Evolutionary conservation across 2,797 vertebrate genomes (phyloP), one percentile per base, ranked within the genome.

Genomic region (Ispidina picta): DNA sequence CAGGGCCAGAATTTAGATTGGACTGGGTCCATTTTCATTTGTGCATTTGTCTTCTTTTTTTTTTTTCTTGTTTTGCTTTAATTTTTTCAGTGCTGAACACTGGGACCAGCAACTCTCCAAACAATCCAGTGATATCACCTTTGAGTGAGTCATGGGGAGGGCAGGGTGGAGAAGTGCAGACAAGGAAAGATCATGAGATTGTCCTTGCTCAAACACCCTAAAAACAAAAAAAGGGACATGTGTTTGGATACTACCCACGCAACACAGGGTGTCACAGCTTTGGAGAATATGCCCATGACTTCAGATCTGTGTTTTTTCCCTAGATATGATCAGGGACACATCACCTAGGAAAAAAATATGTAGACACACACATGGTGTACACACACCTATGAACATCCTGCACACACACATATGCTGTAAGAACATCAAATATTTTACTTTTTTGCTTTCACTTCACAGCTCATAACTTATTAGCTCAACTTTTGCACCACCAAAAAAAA

Each of bases 41-140:
- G 43, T 83, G 65, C 83, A 66, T 84, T 94, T 85, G 55, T 77
- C 85, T 54, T 79, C 68, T 56, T 46, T 18, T 55, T 88, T 89
- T 39, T 79, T 71, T 56, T 46, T 18, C 59, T 88, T 90, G 77
- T 76, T 88, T 90, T 94, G 60, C 54, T 85, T 70, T 39, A 37
- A 28, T 59, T 86, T 93, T 74, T 48, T 54, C 66, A 72, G 70
- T 0, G 0, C 64, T 79, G 74, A 83, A 60, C 25, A 1, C 62
- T 71, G 74, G 46, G 66, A 58, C 89, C 75, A 90, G 51, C 77
- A 91, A 35, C 51, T 75, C 69, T 74, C 37, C 8, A 11, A 92
- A 89, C 87, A 91, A 74, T n/a, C 62, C 71, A 71, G 84, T 92
- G 95, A 94, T 92, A 93, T 94, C 94, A 90, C 90, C 93, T 93